These are phyloP conservation scores for Seriola quinqueradiata DNA, from an alignment of 2,113 vertebrate genomes.

Conservation along the genomic window DNA sequence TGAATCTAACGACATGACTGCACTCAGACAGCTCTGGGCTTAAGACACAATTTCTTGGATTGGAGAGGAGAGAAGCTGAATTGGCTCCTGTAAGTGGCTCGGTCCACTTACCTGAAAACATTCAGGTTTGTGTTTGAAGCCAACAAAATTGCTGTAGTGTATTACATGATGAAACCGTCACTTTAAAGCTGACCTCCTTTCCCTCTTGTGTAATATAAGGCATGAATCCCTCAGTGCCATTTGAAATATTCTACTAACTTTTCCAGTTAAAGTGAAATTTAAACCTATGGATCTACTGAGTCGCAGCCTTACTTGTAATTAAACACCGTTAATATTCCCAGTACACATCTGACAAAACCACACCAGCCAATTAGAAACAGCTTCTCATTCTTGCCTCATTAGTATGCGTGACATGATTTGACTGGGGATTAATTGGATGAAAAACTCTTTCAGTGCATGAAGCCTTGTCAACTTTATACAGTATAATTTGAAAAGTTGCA, in stretches of 20 bases:
- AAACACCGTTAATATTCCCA: constrained; percentile 18
- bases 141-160: not conserved
- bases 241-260: not conserved
- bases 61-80: constrained; percentile 5
- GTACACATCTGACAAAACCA: not conserved
- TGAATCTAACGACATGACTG: not conserved
- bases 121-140: not conserved
- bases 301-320: not conserved
- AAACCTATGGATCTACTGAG: not conserved
- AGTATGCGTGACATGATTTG: not conserved
- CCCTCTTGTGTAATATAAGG: not conserved
- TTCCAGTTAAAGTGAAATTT: not conserved
- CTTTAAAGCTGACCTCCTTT: not conserved
- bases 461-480: constrained; percentile 22
- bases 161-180: not conserved
- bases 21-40: constrained; percentile 9
- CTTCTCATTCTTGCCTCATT: not conserved
- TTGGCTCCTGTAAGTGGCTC: constrained; percentile 6
- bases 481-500: constrained; percentile 1
- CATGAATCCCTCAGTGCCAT: not conserved
- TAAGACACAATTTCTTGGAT: constrained; percentile 14
- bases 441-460: constrained; percentile 10
- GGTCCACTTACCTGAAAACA: constrained; percentile 15
- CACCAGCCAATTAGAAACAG: constrained; percentile 25
- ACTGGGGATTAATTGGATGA: constrained; percentile 24